Conservation (phyloP, 2,888 invertebrate genomes). For the Brenthis hecate region DNA sequence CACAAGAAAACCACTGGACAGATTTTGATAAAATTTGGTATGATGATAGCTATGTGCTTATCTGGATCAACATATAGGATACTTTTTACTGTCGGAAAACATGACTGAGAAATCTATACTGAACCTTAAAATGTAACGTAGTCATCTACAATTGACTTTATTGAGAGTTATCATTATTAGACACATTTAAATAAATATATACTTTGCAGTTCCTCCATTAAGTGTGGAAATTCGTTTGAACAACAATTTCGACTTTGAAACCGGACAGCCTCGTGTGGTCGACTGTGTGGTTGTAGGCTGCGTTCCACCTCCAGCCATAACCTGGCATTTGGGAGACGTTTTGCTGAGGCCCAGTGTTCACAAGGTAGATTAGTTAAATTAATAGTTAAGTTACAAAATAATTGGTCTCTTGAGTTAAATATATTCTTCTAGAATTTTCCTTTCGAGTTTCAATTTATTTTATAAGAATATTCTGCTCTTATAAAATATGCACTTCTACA, state of each 20-base stretch:
- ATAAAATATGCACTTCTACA: constrained; percentile 38
- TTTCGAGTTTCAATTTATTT: no score
- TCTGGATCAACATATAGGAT: no score
- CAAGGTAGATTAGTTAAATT: constrained; percentile 52
- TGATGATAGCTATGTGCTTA: no score
- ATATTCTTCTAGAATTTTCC: no score
- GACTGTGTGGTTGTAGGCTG: constrained; percentile 73
- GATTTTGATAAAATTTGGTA: no score
- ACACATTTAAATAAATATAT: background rate
- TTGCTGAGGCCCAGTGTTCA: constrained; percentile 62
- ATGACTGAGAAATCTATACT: no score
- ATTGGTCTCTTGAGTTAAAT: no score
- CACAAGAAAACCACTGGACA: no score
- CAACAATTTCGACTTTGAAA: constrained; percentile 67
- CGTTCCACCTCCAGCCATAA: constrained; percentile 62
- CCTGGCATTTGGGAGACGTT: constrained; percentile 63
- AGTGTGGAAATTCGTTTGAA: constrained; percentile 67
- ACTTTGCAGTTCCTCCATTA: constrained; percentile 60
- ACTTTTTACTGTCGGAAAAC: no score
- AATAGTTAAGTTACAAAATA: no score
- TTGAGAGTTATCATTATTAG: background rate
- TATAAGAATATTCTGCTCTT: background rate
- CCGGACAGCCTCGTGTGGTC: constrained; percentile 65
- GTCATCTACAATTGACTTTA: background rate
- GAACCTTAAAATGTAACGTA: no score